Evolutionary conservation across 2,797 vertebrate genomes (phyloP).

Genomic region (Sebastes diaconus): DNA sequence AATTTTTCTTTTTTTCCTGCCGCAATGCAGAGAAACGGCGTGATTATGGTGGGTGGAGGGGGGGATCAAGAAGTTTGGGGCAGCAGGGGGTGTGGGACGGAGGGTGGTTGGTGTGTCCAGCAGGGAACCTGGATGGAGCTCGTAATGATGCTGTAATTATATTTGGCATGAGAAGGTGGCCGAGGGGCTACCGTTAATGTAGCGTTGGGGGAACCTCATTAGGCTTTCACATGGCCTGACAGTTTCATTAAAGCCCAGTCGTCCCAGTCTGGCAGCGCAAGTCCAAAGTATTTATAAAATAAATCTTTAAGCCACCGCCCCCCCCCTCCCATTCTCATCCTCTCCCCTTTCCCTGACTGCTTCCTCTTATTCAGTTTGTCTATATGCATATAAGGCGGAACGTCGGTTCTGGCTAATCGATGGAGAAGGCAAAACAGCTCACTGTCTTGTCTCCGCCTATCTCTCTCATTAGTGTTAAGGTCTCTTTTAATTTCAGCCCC

Average conservation of each 20-base stretch:
- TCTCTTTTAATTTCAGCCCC: slow-evolving; percentile 73
- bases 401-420: slow-evolving; percentile 55
- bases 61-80: background rate
- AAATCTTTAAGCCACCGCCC: slow-evolving; percentile 60
- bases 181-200: slow-evolving; percentile 64
- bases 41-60: slow-evolving; percentile 12
- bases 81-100: background rate
- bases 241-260: slow-evolving; percentile 78
- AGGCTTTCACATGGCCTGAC: slow-evolving; percentile 73
- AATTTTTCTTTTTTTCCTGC: slow-evolving; percentile 37
- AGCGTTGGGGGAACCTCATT: slow-evolving; percentile 73
- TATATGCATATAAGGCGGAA: slow-evolving; percentile 34
- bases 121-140: slow-evolving; percentile 16
- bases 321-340: background rate
- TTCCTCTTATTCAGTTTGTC: slow-evolving; percentile 36
- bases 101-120: slow-evolving; percentile 31
- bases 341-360: slow-evolving; percentile 2
- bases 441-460: slow-evolving; percentile 52
- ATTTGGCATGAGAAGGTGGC: slow-evolving; percentile 72
- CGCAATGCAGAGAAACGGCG: slow-evolving; percentile 60
- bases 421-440: slow-evolving; percentile 53
- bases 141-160: slow-evolving; percentile 79
- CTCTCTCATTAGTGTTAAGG: slow-evolving; percentile 70
- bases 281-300: slow-evolving; percentile 77
- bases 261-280: slow-evolving; percentile 58